Evolutionary conservation across 2,113 vertebrate genomes (phyloP).

Genomic region (Nibea albiflora): DNA sequence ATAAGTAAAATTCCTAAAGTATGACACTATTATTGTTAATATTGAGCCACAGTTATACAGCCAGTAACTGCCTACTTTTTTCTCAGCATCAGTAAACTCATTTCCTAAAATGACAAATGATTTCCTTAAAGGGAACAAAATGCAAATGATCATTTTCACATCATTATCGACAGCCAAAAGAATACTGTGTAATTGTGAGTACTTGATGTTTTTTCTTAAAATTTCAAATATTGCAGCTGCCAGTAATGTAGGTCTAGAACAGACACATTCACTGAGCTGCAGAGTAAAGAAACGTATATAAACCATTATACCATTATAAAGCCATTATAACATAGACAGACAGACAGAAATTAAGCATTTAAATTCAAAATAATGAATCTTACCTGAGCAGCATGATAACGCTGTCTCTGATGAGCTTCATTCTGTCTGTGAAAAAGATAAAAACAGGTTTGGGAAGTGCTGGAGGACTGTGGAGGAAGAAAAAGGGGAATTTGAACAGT

Average conservation of each 20-base stretch:
- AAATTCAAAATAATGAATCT: constrained; percentile 13
- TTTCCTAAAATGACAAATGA: background rate
- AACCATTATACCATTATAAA: too few relatives aligned
- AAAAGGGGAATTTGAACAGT: constrained; percentile 61
- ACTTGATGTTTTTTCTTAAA: too few relatives aligned
- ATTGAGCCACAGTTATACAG: background rate
- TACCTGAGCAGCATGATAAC: constrained; percentile 62
- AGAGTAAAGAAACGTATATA: too few relatives aligned
- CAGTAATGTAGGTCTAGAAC: background rate
- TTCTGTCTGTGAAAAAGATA: constrained; percentile 24
- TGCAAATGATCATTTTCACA: background rate
- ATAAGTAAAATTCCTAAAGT: background rate
- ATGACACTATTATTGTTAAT: background rate
- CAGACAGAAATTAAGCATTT: background rate
- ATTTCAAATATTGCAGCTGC: too few relatives aligned
- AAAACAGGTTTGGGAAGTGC: constrained; percentile 36
- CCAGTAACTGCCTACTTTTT: background rate
- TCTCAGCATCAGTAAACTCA: background rate
- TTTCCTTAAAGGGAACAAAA: background rate
- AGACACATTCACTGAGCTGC: background rate
- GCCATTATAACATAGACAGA: background rate
- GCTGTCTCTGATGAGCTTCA: constrained; percentile 41
- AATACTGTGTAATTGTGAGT: background rate
- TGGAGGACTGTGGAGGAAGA: background rate
- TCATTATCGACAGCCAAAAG: background rate